Percentiles rank a stretch among this genome's conserved stretches.
These are phyloP conservation scores for Zaprionus tsacasi DNA, from an alignment of 1,140 invertebrate genomes.

Conservation along the genomic window DNA sequence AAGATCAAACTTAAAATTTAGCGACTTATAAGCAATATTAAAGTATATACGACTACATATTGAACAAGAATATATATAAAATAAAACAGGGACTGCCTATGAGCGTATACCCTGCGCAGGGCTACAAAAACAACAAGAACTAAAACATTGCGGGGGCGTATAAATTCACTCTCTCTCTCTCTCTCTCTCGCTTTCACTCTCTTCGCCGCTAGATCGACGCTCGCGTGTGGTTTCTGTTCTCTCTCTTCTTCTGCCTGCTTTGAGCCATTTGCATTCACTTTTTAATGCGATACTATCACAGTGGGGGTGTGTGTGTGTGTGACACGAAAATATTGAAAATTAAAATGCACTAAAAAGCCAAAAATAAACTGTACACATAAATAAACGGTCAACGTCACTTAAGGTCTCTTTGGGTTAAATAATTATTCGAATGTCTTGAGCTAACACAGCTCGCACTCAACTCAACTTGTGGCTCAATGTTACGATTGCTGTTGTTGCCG, in stretches of 20 bases:
- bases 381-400: not conserved
- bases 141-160: slow-evolving; percentile 63
- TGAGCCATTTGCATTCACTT: slow-evolving; percentile 1
- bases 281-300: not conserved
- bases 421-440: slow-evolving; percentile 1
- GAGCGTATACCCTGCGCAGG: not conserved
- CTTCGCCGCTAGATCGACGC: not conserved
- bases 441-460: not conserved
- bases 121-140: not conserved
- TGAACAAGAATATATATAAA: no score
- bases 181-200: slow-evolving; percentile 1
- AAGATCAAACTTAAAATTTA: no score
- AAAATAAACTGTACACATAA: slow-evolving; percentile 5
- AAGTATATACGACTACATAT: no score
- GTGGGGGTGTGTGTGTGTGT: not conserved
- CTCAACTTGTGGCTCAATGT: not conserved
- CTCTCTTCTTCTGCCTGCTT: not conserved
- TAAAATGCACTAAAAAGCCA: not conserved
- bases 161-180: slow-evolving; percentile 44
- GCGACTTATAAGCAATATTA: no score
- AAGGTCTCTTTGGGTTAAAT: not conserved
- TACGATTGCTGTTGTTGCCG: not conserved
- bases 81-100: no score
- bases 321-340: not conserved
- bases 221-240: not conserved